Evolutionary conservation across 1,140 invertebrate species (phyloP).

Genomic region (Trinorchestia longiramus): DNA sequence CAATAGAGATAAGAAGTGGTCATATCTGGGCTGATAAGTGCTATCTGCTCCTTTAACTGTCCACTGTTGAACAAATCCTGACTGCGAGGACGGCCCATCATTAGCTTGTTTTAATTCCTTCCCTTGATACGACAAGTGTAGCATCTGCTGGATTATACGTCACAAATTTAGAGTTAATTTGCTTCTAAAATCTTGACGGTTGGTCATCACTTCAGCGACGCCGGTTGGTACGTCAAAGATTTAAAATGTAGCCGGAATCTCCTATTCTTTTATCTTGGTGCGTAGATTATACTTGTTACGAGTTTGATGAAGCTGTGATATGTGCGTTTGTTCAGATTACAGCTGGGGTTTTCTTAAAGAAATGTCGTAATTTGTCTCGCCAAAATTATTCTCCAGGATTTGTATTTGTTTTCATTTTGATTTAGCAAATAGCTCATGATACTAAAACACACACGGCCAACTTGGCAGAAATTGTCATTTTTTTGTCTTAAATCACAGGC

Average conservation of each 20-base stretch:
- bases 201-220: not conserved
- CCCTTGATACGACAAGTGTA: slow-evolving; percentile 45
- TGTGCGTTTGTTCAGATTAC: not conserved
- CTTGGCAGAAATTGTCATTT: not conserved
- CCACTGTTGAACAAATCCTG: slow-evolving; percentile 54
- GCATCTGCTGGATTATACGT: not conserved
- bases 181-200: not conserved
- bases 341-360: not conserved
- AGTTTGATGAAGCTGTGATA: not conserved
- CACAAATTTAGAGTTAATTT: not conserved
- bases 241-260: not conserved
- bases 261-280: not conserved
- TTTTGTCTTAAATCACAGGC: not conserved
- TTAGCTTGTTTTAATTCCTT: slow-evolving; percentile 50
- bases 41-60: slow-evolving; percentile 51
- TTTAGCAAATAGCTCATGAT: not conserved
- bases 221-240: not conserved
- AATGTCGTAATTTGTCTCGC: not conserved
- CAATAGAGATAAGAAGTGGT: slow-evolving; percentile 41
- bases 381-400: not conserved
- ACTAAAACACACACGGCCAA: not conserved
- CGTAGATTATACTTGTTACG: not conserved
- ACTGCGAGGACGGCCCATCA: slow-evolving; percentile 3
- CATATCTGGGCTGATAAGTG: slow-evolving; percentile 13
- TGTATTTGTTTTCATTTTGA: not conserved